Evolutionary conservation across 1,140 invertebrate genomes (phyloP).

Genomic region (Platyscapa corneri): DNA sequence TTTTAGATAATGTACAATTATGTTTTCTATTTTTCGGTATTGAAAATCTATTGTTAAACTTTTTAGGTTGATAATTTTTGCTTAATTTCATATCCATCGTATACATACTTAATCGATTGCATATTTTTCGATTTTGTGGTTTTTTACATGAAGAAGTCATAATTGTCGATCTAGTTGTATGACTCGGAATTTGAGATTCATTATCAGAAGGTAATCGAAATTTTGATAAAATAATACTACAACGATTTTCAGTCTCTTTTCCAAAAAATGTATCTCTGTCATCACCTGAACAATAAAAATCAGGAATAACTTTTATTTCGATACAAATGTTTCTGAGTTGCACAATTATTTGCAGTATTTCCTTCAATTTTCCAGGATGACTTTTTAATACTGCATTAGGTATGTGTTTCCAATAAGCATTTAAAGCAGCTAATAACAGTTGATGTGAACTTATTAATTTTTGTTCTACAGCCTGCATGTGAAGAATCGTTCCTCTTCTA

Average conservation of each 20-base stretch:
- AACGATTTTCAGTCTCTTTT: constrained; percentile 64
- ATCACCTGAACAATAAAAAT: constrained; percentile 68
- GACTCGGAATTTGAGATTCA: constrained; percentile 61
- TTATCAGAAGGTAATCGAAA: constrained; percentile 61
- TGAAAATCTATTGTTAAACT: constrained; percentile 42
- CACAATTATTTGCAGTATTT: constrained; percentile 65
- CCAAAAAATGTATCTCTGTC: constrained; percentile 60
- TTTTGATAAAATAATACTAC: constrained; percentile 65
- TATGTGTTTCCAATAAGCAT: constrained; percentile 70
- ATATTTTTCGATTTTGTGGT: constrained; percentile 55
- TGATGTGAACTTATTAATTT: constrained; percentile 69
- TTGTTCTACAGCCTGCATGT: constrained; percentile 67
- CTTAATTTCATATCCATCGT: constrained; percentile 57
- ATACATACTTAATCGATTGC: constrained; percentile 65
- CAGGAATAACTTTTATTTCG: constrained; percentile 63
- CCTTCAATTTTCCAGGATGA: constrained; percentile 67
- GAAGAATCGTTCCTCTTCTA: constrained; percentile 59
- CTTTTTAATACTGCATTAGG: constrained; percentile 66
- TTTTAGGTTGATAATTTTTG: constrained; percentile 60
- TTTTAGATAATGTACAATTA: constrained; percentile 41
- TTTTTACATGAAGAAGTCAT: constrained; percentile 56
- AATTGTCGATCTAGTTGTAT: constrained; percentile 58
- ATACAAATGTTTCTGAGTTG: constrained; percentile 65
- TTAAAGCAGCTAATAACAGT: constrained; percentile 66
- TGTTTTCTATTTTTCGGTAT: constrained; percentile 35